Evolutionary conservation across 37 sponge, comb jelly and placozoan genomes (phyloP).

Genomic region (Aplysina aerophoba): DNA sequence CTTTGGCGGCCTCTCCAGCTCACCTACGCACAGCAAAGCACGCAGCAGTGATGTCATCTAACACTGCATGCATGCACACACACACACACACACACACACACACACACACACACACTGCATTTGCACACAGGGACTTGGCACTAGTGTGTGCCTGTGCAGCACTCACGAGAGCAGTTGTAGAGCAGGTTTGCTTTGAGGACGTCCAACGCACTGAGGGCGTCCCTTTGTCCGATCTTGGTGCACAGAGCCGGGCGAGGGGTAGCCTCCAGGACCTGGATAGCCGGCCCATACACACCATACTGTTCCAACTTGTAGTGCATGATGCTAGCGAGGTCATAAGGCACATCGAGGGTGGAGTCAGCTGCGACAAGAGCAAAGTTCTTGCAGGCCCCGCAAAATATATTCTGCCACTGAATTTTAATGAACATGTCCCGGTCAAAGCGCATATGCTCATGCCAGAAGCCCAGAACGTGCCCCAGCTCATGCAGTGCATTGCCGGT

Average conservation of each 20-base stretch:
- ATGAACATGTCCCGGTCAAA: constrained; percentile 60
- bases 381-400: neutral
- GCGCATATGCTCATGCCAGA: constrained; percentile 72
- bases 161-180: constrained; percentile 45
- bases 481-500: constrained; percentile 57
- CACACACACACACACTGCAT: no score
- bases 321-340: constrained; percentile 60
- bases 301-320: constrained; percentile 53
- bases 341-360: neutral
- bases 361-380: constrained; percentile 4
- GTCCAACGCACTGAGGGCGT: constrained; percentile 35
- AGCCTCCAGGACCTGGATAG: neutral
- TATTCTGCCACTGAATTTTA: constrained; percentile 19
- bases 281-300: neutral
- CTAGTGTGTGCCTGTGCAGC: no score
- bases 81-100: no score
- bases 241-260: neutral
- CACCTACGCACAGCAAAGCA: no score
- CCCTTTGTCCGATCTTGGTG: constrained; percentile 45
- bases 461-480: constrained; percentile 64
- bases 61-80: no score
- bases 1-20: no score
- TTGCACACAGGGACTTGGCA: no score
- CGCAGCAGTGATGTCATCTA: no score
- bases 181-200: constrained; percentile 16